Percentiles rank a stretch among this genome's conserved stretches.
These are phyloP conservation scores for Pseudopodoces humilis DNA, from an alignment of 2,113 vertebrate species.

Conservation along the genomic window DNA sequence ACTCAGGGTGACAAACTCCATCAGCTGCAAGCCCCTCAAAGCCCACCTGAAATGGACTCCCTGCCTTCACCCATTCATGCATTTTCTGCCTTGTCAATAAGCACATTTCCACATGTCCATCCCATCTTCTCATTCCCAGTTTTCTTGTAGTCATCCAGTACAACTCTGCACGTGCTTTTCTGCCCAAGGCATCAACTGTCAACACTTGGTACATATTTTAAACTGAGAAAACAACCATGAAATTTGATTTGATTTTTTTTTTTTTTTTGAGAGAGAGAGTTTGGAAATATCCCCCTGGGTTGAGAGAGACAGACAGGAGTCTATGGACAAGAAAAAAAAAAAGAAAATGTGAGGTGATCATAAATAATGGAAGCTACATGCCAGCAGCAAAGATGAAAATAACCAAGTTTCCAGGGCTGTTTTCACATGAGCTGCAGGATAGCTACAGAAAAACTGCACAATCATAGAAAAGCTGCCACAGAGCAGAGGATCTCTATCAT, in stretches of 20 bases:
- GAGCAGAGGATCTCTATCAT: neutral
- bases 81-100: neutral
- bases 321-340: neutral
- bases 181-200: conserved; percentile 60
- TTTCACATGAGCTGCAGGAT: neutral
- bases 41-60: neutral
- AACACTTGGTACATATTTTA: conserved; percentile 28
- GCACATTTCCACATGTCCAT: neutral
- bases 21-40: neutral
- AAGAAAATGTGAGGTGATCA: neutral
- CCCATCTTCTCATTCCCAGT: neutral
- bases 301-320: neutral
- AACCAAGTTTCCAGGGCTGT: neutral
- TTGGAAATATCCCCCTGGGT: conserved; percentile 29
- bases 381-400: neutral
- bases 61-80: neutral
- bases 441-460: neutral
- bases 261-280: neutral
- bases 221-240: conserved; percentile 41
- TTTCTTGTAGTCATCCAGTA: neutral
- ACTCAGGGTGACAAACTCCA: neutral
- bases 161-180: conserved; percentile 16
- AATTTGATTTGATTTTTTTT: conserved; percentile 17
- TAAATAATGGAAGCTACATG: neutral
- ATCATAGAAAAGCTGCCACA: neutral